Evolutionary conservation across 1,140 invertebrate genomes (phyloP), one percentile per base, ranked within the genome.

Genomic region (Cotesia chilonis): DNA sequence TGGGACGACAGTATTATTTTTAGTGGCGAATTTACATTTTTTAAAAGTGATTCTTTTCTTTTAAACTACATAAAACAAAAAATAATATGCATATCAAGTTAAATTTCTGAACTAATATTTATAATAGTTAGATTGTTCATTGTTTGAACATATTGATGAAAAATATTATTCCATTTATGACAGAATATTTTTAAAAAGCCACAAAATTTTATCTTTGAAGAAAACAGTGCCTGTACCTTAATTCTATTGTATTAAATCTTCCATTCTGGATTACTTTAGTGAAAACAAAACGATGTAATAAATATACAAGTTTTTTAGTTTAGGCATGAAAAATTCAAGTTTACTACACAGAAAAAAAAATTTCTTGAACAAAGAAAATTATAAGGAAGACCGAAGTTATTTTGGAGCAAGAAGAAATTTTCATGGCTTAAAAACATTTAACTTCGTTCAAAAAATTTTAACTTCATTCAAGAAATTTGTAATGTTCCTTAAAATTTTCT

Each of bases 171-270:
- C 35, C 52, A 10, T 10, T 28, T 17, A 17, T 67, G 41, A 70
- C 12, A 37, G 28, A 51, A 73, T 28, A 64, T 72, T 70, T 72
- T 71, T 63, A 75, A 75, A 68, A 63, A 69, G 68, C 73, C 70
- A 71, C 74, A 60, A 75, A 75, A 75, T 75, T 80, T 81, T 78
- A 80, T 78, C 81, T 74, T 82, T 79, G 81, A 78, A 83, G 82
- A 79, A 79, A 86, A 83, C 79, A 83, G 83, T 85, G 83, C 82
- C 83, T 86, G 83, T 81, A 84, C 77, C 78, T 75, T 79, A 81
- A 80, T 83, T 74, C 75, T 77, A 28, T 28, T 28, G 81, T 81
- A 79, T 78, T 72, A 70, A 84, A 67, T 77, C 68, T 78, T 82
- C 82, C 80, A 81, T 72, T 72, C 52, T 71, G 59, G 38, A 20